Evolutionary conservation across 2,888 invertebrate genomes (phyloP).

Genomic region (Pogonocherus hispidulus): DNA sequence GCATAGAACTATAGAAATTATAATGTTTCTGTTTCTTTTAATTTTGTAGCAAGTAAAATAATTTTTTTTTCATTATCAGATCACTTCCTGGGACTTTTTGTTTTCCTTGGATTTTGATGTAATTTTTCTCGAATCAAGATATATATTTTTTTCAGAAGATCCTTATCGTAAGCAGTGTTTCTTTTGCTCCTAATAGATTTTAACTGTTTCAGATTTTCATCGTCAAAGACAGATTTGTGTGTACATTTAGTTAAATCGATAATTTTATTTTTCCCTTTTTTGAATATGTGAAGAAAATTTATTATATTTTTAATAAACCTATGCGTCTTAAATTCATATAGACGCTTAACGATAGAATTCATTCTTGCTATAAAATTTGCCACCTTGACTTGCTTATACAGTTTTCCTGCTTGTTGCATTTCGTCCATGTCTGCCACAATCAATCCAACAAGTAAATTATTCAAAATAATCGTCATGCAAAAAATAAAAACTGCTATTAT

Average conservation of each 20-base stretch:
- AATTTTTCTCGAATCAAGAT: not conserved
- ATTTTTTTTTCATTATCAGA: too few relatives aligned
- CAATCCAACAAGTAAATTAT: conserved; percentile 55
- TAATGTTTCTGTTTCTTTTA: too few relatives aligned
- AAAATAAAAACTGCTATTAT: conserved; percentile 54
- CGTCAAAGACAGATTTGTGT: conserved; percentile 42
- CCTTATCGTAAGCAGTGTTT: conserved; percentile 16
- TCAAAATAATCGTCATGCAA: conserved; percentile 56
- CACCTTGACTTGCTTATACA: conserved; percentile 52
- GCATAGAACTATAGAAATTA: too few relatives aligned
- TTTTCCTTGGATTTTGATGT: not conserved
- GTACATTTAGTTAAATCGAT: conserved; percentile 28
- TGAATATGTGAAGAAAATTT: conserved; percentile 41
- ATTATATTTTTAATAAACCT: conserved; percentile 35
- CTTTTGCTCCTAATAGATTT: conserved; percentile 41
- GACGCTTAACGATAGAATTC: conserved; percentile 44
- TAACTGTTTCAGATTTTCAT: conserved; percentile 43
- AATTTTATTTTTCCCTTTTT: conserved; percentile 37
- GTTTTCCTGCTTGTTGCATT: conserved; percentile 48
- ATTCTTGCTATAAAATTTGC: conserved; percentile 51
- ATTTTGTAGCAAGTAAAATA: too few relatives aligned
- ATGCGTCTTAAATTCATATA: conserved; percentile 39
- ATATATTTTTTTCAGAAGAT: conserved; percentile 21
- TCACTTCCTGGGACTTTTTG: not conserved
- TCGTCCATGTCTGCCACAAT: conserved; percentile 56